Percentiles rank a stretch among this genome's conserved stretches.
Conservation (phyloP, 1,140 invertebrate genomes). For the Planococcus citri region DNA sequence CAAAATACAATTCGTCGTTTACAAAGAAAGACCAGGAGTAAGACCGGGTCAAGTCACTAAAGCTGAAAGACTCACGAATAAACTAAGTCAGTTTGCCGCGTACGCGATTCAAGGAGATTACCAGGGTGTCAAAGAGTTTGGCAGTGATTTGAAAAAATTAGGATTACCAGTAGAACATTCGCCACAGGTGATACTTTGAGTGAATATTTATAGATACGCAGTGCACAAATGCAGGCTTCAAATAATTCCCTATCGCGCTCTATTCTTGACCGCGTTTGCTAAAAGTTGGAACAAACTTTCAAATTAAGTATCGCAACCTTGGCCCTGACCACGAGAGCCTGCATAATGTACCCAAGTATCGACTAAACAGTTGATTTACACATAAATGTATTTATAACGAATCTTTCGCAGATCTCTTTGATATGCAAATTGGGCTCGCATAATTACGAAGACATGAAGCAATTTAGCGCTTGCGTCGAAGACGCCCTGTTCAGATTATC, state of each 20-base stretch:
- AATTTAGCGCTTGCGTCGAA: slow-evolving; percentile 79
- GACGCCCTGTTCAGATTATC: slow-evolving; percentile 74
- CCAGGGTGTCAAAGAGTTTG: slow-evolving; percentile 82
- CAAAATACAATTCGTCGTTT: slow-evolving; percentile 96
- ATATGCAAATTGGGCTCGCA: slow-evolving; percentile 90
- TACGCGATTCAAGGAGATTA: slow-evolving; percentile 89
- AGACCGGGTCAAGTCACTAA: slow-evolving; percentile 91
- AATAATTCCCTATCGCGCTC: no score
- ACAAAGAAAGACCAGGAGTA: slow-evolving; percentile 94
- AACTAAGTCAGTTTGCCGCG: slow-evolving; percentile 83
- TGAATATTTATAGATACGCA: neutral
- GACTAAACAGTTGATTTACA: no score
- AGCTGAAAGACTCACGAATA: slow-evolving; percentile 77
- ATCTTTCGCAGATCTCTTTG: slow-evolving; percentile 62
- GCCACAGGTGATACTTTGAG: slow-evolving; percentile 50
- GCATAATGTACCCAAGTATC: no score
- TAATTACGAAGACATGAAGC: slow-evolving; percentile 76
- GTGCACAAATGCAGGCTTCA: no score
- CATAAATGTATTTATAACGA: neutral
- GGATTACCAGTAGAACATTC: slow-evolving; percentile 95
- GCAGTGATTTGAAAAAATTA: slow-evolving; percentile 80
- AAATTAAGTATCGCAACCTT: no score
- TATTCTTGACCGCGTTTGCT: no score
- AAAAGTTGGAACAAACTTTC: no score
- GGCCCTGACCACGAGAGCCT: no score